phyloP scores from a whole-genome alignment of 2,888 invertebrate genomes.

The Sarcophaga variegata region DNA sequence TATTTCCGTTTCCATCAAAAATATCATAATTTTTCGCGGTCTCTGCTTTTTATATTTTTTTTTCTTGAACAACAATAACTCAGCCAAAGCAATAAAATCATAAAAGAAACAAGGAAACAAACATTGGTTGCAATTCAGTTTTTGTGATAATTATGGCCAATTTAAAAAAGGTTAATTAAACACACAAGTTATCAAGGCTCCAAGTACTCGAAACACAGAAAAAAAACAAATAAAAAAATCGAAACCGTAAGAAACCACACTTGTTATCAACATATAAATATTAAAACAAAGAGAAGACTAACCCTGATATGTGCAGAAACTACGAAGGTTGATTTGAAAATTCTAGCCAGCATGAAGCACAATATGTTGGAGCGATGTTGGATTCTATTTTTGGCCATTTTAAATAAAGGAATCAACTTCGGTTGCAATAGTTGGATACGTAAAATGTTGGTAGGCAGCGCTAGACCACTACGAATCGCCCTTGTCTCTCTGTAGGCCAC shows the following conservation, averaged over 20 bases:
- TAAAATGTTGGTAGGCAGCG: no score
- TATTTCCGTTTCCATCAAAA: constrained; percentile 54
- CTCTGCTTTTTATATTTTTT: constrained; percentile 15
- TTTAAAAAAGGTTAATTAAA: constrained; percentile 80
- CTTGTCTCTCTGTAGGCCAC: no score
- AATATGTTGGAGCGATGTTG: no score
- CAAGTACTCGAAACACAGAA: constrained; percentile 18
- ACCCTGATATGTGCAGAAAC: no score
- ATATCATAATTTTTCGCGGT: constrained; percentile 60
- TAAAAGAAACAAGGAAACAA: neutral
- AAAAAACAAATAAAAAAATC: constrained; percentile 1
- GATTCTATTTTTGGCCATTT: no score
- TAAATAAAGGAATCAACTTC: no score
- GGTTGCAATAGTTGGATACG: no score
- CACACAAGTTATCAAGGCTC: constrained; percentile 9
- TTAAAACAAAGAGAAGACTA: neutral
- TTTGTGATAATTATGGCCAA: constrained; percentile 72
- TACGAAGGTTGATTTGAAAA: constrained; percentile 9
- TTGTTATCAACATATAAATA: constrained; percentile 64
- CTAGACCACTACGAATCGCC: no score
- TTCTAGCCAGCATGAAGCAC: no score
- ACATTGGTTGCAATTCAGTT: neutral
- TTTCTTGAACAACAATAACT: no score
- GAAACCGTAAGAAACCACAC: constrained; percentile 49
- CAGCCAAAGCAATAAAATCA: constrained; percentile 3